Percentiles rank a stretch among this genome's conserved stretches.
These are phyloP conservation scores for Nymphalis polychloros DNA, from an alignment of 2,888 invertebrate species.

Conservation along the genomic window DNA sequence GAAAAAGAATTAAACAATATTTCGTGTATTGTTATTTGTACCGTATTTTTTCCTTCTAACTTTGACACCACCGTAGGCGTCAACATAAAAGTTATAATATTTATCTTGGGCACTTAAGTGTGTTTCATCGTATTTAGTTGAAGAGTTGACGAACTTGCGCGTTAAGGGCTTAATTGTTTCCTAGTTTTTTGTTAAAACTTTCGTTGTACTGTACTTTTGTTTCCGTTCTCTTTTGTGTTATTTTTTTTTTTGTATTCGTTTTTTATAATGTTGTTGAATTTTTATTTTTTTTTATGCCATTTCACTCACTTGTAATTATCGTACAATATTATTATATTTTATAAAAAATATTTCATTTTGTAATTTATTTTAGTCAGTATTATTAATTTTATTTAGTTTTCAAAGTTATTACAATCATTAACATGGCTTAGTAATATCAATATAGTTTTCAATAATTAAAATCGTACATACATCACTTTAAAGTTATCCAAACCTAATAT, in stretches of 20 bases:
- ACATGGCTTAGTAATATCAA: too few species aligned
- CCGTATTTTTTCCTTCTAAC: conserved; percentile 29
- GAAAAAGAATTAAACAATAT: too few species aligned
- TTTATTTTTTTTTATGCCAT: conserved; percentile 5
- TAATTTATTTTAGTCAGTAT: too few species aligned
- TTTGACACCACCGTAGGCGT: conserved; percentile 57
- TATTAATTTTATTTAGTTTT: too few species aligned
- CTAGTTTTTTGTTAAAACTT: conserved; percentile 43
- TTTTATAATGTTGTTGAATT: not conserved
- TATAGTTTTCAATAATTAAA: too few species aligned
- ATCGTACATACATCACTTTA: too few species aligned
- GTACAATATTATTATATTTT: too few species aligned
- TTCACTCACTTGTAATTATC: not conserved
- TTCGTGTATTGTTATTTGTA: not conserved
- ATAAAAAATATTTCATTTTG: too few species aligned
- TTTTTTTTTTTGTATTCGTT: conserved; percentile 18
- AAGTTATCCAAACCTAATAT: too few species aligned
- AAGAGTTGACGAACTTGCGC: conserved; percentile 56
- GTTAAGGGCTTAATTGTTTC: conserved; percentile 64
- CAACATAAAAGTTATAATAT: conserved; percentile 50
- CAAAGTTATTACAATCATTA: too few species aligned
- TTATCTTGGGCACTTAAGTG: conserved; percentile 56
- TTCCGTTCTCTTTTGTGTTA: conserved; percentile 29
- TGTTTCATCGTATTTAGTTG: conserved; percentile 60
- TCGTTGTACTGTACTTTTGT: conserved; percentile 28